Evolutionary conservation across 2,888 invertebrate species (phyloP).

Genomic region (Melieria omissa): DNA sequence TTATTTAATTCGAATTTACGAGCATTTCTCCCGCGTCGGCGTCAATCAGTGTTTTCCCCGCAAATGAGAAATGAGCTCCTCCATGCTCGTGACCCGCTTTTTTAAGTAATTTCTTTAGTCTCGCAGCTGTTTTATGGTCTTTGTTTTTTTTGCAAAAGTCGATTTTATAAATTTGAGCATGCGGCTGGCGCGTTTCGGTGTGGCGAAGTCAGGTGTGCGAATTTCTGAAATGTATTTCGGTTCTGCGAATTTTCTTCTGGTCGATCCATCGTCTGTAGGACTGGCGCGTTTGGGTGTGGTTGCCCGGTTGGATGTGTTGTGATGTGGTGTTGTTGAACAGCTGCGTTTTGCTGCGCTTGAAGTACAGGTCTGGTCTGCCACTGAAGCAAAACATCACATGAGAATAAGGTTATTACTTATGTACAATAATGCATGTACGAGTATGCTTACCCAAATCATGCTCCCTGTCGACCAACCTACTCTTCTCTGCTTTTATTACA

Average conservation of each 20-base stretch:
- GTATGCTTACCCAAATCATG: no score
- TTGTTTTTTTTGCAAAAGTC: constrained; percentile 9
- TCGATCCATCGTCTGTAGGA: no score
- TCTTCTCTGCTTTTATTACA: no score
- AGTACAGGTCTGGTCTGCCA: no score
- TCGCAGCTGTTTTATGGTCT: neutral
- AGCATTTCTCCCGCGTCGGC: constrained; percentile 5
- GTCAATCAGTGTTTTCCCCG: neutral
- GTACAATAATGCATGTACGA: no score
- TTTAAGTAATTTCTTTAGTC: neutral
- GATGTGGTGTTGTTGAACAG: no score
- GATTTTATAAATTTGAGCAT: neutral
- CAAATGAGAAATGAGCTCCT: constrained; percentile 1
- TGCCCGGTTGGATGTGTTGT: no score
- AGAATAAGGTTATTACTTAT: no score
- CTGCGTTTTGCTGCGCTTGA: no score
- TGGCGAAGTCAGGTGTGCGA: neutral
- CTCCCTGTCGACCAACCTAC: no score
- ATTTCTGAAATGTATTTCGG: constrained; percentile 7
- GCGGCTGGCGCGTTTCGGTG: constrained; percentile 14
- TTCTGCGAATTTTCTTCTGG: neutral
- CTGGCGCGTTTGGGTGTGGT: no score
- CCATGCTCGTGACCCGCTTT: neutral
- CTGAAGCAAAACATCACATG: no score
- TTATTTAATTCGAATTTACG: neutral